A percentile compares a stretch with the other conserved stretches of the same genome.
These are phyloP conservation scores for Leptopilina clavipes DNA, from an alignment of 1,140 invertebrate species.

Conservation along the genomic window DNA sequence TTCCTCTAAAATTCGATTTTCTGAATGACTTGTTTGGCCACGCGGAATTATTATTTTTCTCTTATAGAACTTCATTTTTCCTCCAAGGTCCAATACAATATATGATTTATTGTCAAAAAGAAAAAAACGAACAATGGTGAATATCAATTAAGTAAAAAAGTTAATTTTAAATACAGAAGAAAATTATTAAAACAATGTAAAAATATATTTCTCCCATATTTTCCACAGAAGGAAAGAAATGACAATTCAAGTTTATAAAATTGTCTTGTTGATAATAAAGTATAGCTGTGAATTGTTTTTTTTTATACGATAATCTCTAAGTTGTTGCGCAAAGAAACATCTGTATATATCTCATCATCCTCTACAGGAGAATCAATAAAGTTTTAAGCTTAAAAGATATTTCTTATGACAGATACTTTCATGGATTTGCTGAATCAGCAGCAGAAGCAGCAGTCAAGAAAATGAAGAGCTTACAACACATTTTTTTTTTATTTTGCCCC, in stretches of 20 bases:
- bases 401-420: background rate
- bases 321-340: background rate
- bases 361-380: background rate
- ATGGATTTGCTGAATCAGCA: background rate
- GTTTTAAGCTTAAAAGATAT: background rate
- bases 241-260: background rate
- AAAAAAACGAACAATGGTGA: no score
- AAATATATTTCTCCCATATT: background rate
- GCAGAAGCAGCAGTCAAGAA: background rate
- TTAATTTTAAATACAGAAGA: no score
- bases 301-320: background rate
- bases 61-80: background rate
- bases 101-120: no score
- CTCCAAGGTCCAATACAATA: background rate
- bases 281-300: background rate
- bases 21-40: background rate
- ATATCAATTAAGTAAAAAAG: no score
- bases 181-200: background rate
- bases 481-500: no score
- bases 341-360: background rate
- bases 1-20: conserved; percentile 9
- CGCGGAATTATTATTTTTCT: background rate
- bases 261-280: background rate
- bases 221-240: no score
- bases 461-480: background rate